Conservation (phyloP, 2,113 vertebrate genomes). For the Scortum barcoo region DNA sequence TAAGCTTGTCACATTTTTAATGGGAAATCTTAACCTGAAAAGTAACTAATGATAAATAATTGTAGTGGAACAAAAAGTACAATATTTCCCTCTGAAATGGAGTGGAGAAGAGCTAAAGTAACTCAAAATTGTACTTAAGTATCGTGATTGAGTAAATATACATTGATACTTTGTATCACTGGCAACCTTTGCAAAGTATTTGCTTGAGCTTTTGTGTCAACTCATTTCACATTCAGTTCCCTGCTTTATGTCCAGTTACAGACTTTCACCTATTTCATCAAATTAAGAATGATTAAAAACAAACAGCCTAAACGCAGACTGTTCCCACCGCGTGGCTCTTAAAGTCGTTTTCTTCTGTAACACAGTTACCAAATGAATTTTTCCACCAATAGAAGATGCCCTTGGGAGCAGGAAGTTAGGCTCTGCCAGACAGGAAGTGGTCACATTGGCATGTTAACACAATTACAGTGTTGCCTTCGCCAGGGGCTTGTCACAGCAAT, state of each 20-base stretch:
- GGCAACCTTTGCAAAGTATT: background rate
- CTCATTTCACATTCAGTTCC: background rate
- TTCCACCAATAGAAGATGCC: slow-evolving; percentile 45
- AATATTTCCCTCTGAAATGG: too few relatives aligned
- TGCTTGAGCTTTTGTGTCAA: background rate
- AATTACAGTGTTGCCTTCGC: slow-evolving; percentile 56
- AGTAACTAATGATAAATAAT: background rate
- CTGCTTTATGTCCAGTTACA: background rate
- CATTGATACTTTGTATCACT: background rate
- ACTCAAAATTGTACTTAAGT: too few relatives aligned
- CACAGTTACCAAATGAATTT: slow-evolving; percentile 2
- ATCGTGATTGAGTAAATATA: background rate
- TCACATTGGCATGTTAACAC: slow-evolving; percentile 60
- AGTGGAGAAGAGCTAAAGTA: too few relatives aligned
- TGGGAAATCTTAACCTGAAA: too few relatives aligned
- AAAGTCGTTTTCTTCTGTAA: slow-evolving; percentile 1
- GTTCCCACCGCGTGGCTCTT: slow-evolving; percentile 1
- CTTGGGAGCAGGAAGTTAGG: slow-evolving; percentile 61
- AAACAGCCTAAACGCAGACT: slow-evolving; percentile 22
- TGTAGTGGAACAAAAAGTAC: too few relatives aligned
- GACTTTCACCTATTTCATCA: slow-evolving; percentile 6
- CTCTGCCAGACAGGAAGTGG: slow-evolving; percentile 68
- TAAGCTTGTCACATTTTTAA: background rate
- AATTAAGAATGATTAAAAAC: background rate
- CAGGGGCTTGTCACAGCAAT: slow-evolving; percentile 36